phyloP scores from a whole-genome alignment of 2,888 invertebrate genomes.

The Schizotus pectinicornis region DNA sequence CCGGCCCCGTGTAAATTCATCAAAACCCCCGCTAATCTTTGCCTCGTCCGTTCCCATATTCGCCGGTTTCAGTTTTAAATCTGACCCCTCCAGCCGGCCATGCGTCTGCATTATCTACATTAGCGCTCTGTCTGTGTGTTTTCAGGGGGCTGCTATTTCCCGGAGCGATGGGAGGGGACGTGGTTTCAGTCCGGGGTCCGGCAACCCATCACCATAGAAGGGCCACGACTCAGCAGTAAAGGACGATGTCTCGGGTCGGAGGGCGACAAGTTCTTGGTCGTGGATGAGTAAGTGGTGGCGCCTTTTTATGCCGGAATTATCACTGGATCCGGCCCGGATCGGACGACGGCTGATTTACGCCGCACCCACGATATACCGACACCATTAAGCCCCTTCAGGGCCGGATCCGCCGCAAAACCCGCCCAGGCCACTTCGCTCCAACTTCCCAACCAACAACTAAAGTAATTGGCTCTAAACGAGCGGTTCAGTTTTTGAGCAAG shows the following conservation, averaged over 20 bases:
- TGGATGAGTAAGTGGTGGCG: slow-evolving; percentile 84
- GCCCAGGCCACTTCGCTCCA: no score
- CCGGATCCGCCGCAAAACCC: no score
- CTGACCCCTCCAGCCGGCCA: slow-evolving; percentile 24
- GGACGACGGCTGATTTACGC: slow-evolving; percentile 12
- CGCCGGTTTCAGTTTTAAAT: slow-evolving; percentile 25
- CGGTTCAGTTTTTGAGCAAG: no score
- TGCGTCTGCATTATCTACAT: slow-evolving; percentile 30
- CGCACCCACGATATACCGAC: slow-evolving; percentile 8
- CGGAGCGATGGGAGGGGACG: slow-evolving; percentile 83
- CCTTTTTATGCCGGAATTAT: background rate
- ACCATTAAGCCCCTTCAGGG: slow-evolving; percentile 2
- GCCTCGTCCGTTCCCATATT: slow-evolving; percentile 22
- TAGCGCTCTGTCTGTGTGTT: slow-evolving; percentile 40
- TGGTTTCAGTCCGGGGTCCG: slow-evolving; percentile 92
- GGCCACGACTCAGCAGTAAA: slow-evolving; percentile 82
- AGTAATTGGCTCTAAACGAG: no score
- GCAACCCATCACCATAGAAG: slow-evolving; percentile 83
- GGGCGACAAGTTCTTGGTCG: slow-evolving; percentile 87
- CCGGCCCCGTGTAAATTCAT: slow-evolving; percentile 20
- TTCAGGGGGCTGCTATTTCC: slow-evolving; percentile 79
- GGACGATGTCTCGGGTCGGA: slow-evolving; percentile 84
- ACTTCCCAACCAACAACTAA: no score
- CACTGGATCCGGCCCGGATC: slow-evolving; percentile 1
- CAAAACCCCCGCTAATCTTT: slow-evolving; percentile 24